A percentile compares a stretch with the other conserved stretches of the same genome.
Conservation (phyloP, 2,797 vertebrate species). For the Selene dorsalis region DNA sequence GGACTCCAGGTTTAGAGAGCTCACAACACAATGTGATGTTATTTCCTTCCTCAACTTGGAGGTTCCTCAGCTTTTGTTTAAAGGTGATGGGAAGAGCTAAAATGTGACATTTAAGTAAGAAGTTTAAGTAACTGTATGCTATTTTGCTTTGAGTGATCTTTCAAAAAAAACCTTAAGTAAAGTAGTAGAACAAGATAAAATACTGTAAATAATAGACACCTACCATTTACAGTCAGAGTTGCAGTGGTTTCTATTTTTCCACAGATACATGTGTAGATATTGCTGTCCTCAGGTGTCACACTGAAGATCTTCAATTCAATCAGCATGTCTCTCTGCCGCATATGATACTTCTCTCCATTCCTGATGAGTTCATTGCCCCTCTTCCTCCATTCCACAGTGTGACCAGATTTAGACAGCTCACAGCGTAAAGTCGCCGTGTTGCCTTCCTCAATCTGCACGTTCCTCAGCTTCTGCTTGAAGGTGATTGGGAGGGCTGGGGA, state of each 20-base stretch:
- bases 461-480: slow-evolving; percentile 86
- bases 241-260: slow-evolving; percentile 85
- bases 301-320: slow-evolving; percentile 85
- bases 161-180: neutral
- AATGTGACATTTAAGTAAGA: too few relatives aligned
- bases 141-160: neutral
- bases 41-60: slow-evolving; percentile 84
- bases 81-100: slow-evolving; percentile 86
- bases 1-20: slow-evolving; percentile 84
- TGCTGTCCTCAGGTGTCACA: slow-evolving; percentile 81
- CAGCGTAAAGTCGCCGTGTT: slow-evolving; percentile 78
- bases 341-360: slow-evolving; percentile 83
- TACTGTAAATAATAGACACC: slow-evolving; percentile 1
- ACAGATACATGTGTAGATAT: slow-evolving; percentile 88
- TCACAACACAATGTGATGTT: slow-evolving; percentile 81
- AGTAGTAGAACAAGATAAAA: neutral
- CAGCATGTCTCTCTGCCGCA: slow-evolving; percentile 81
- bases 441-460: slow-evolving; percentile 79
- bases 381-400: slow-evolving; percentile 81
- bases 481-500: slow-evolving; percentile 83
- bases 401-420: slow-evolving; percentile 82
- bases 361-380: slow-evolving; percentile 76
- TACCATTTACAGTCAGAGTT: slow-evolving; percentile 87
- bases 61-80: slow-evolving; percentile 85
- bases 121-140: neutral